Conservation (phyloP, 2,888 invertebrate genomes). For the Biston stratarius region DNA sequence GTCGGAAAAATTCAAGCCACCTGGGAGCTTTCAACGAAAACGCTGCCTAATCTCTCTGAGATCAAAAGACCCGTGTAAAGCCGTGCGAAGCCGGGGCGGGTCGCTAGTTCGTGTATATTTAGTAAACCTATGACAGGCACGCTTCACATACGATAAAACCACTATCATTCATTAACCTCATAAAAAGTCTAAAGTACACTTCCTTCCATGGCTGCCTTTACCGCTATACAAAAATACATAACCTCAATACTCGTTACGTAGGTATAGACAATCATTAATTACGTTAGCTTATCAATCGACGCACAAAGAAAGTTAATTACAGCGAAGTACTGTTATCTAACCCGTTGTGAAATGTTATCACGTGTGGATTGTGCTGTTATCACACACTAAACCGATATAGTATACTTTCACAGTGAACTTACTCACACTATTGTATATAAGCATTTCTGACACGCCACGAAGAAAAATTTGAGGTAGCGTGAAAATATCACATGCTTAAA, state of each 20-base stretch:
- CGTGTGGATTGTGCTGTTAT: constrained; percentile 2
- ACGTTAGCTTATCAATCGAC: constrained; percentile 28
- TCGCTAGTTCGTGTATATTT: too few relatives aligned
- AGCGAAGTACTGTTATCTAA: constrained; percentile 17
- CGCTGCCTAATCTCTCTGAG: too few relatives aligned
- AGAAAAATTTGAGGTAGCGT: too few relatives aligned
- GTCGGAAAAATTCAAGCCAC: too few relatives aligned
- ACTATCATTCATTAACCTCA: constrained; percentile 1
- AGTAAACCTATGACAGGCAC: too few relatives aligned
- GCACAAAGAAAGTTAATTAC: constrained; percentile 29
- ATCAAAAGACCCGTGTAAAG: too few relatives aligned
- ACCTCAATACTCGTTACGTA: neutral
- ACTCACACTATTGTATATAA: neutral
- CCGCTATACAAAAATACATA: neutral
- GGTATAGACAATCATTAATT: constrained; percentile 17
- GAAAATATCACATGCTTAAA: too few relatives aligned
- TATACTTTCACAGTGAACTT: neutral
- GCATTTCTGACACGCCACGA: too few relatives aligned
- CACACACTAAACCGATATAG: neutral
- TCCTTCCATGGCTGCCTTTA: neutral
- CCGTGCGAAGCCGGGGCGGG: too few relatives aligned
- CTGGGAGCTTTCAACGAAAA: too few relatives aligned
- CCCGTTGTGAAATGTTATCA: constrained; percentile 16
- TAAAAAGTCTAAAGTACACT: neutral
- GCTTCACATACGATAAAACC: neutral